Base-by-base conservation (phyloP, 2,888 invertebrate genomes). In the Drosophila nigritarsus region DNA sequence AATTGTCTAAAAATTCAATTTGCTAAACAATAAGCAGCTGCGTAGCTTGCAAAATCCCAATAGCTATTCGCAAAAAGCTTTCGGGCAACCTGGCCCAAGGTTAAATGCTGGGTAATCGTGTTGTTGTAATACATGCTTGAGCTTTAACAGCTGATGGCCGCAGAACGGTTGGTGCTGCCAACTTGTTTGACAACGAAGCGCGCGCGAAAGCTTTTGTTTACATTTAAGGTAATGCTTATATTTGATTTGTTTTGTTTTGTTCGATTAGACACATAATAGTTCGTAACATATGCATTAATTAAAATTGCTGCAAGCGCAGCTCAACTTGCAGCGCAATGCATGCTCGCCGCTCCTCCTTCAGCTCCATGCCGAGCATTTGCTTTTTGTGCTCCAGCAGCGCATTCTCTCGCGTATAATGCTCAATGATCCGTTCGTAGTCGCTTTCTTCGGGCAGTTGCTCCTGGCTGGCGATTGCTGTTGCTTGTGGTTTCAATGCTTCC, bases 271-370 rank as follows among this genome's bases (percentile, higher is more conserved):
- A 77, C 27, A 36, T n/a, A 38, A 36, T 49, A 32, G 13, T 55
- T n/a, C 53, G 59, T 48, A 53, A 74, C 48, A 61, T 40, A 29
- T 51, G 40, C 9, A 66, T 63, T 50, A 53, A 54, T 81, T 83
- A 89, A 82, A 91, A 91, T 50, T 89, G 77, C 49, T 92, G 92
- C 82, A 93, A 78, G 4, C 89, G 95, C 48, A 96, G 91, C 83
- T 96, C 95, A 60, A 96, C 96, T 89, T 96, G 95, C n/a, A 96
- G 92, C 71, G 96, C 95, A 75, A 96, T 95, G 89, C 96, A 96
- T 27, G 96, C 95, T 56, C 95, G 95, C 79, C 95, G 94, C 86
- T 96, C 96, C 90, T 96, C 96, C 87, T 96, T 95, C 79, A 96
- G 95, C 89, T 96, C 96, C 80, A 95, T 95, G 58, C 95, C 95